Percentiles rank a stretch among this genome's conserved stretches.
Conservation (phyloP, 2,888 invertebrate genomes). For the Thecocarcelia acutangulata region DNA sequence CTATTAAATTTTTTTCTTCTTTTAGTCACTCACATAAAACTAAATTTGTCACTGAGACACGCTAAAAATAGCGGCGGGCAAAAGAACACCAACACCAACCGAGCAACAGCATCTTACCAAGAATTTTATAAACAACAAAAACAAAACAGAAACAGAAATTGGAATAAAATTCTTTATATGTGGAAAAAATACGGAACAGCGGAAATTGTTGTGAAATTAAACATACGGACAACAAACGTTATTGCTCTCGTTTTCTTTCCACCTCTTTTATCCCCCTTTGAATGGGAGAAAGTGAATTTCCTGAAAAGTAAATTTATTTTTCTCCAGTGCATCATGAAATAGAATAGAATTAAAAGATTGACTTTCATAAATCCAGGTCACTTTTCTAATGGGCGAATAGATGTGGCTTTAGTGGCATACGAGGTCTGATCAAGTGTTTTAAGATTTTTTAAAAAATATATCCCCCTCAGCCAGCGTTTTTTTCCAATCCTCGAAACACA, state of each 20-base stretch:
- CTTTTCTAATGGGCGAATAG: too few species aligned
- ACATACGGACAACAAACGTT: conserved; percentile 41
- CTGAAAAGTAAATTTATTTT: too few species aligned
- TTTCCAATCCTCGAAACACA: too few species aligned
- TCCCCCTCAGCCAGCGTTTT: too few species aligned
- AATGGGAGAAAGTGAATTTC: not conserved
- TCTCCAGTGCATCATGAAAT: too few species aligned
- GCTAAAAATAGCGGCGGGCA: conserved; percentile 62
- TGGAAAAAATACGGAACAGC: conserved; percentile 56
- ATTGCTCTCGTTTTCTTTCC: not conserved
- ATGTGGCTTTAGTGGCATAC: too few species aligned
- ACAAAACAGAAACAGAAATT: conserved; percentile 16
- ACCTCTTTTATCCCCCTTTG: conserved; percentile 24
- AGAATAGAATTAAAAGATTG: too few species aligned
- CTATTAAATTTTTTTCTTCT: conserved; percentile 47
- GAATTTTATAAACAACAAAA: conserved; percentile 4
- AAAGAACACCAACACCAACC: conserved; percentile 24
- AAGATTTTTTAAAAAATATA: too few species aligned
- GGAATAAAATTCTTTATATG: conserved; percentile 26
- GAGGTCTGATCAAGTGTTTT: too few species aligned
- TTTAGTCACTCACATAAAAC: conserved; percentile 67
- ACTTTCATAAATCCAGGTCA: too few species aligned
- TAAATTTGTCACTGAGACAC: conserved; percentile 68
- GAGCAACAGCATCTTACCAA: conserved; percentile 13
- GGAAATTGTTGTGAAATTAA: conserved; percentile 62